Base-by-base conservation (phyloP, 2,113 vertebrate genomes). In the Coreoperca whiteheadi region DNA sequence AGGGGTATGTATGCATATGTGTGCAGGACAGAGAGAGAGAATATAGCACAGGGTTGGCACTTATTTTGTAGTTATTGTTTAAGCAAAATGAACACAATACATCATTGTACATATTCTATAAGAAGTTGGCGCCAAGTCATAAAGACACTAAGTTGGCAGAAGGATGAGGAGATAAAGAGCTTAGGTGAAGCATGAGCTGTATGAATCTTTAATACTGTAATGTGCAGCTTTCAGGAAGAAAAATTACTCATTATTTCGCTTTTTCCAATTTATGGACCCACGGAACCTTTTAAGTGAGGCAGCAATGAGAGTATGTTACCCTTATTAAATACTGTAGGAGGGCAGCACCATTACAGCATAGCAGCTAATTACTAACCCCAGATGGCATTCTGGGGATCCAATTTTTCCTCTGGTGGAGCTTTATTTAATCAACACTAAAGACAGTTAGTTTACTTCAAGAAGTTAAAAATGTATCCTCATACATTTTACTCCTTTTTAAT, bases 171-270 rank as follows among this genome's bases (percentile, higher is more conserved):
- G 82, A 88, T 88, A 65, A 89, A 88, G 84, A 60, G 60, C 84
- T 66, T 41, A 14, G 20, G 25, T 82, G 56, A 79, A 80, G n/a
- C 85, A 86, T 87, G 77, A 65, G 39, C 6, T 5, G 2, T n/a
- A 78, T 75, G 69, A 87, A 82, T 82, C 66, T 87, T 85, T 87
- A 69, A 83, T 83, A 80, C 41, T 63, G 57, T 79, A 81, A 72
- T 73, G 71, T 82, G 63, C 53, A 75, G 67, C 81, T 89, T 81
- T 77, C 79, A 74, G 51, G 46, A 84, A 84, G 83, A 79, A 77
- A 82, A 88, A 88, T 85, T 3, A 65, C 51, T 61, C 48, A 23
- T 59, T 53, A 85, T 25, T 69, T 67, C 0, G 23, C 65, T 60
- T 23, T 28, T 74, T 60, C 25, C 69, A 73, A 67, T 84, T 76